These are phyloP conservation scores for Cephalopachus bancanus DNA, from an alignment of 2,797 vertebrate genomes.

Conservation along the genomic window DNA sequence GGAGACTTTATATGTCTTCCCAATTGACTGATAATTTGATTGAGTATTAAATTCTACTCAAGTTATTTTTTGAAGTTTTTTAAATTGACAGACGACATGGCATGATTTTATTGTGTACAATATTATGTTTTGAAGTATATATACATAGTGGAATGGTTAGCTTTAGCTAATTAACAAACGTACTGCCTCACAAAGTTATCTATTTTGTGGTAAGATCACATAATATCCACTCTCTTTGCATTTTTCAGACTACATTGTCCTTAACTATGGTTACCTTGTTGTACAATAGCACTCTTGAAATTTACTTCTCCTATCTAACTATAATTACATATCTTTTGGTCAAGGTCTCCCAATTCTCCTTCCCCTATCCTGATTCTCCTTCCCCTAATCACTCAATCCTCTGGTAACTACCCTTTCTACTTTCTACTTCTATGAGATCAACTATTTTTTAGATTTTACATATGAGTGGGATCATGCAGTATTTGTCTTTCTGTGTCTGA, in stretches of 20 bases:
- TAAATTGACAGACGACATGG: neutral
- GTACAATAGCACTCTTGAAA: neutral
- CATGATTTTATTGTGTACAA: neutral
- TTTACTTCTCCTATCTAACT: neutral
- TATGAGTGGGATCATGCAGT: neutral
- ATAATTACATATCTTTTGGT: neutral
- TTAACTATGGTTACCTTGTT: neutral
- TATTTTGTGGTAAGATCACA: neutral
- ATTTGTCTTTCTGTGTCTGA: neutral
- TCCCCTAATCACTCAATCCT: neutral
- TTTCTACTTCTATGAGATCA: neutral
- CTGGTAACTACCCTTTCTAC: neutral
- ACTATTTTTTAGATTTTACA: neutral
- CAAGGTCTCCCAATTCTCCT: neutral
- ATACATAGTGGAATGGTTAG: neutral
- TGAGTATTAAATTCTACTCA: neutral
- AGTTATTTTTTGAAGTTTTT: neutral
- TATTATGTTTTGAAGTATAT: neutral
- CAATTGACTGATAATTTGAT: constrained; percentile 26
- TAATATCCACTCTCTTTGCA: neutral
- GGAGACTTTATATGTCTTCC: neutral
- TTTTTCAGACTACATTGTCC: neutral
- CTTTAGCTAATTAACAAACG: neutral
- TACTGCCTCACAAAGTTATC: neutral
- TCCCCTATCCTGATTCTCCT: neutral